Evolutionary conservation across 2,888 invertebrate species (phyloP), one percentile per base, ranked within the genome.

Genomic region (Zele albiditarsus): DNA sequence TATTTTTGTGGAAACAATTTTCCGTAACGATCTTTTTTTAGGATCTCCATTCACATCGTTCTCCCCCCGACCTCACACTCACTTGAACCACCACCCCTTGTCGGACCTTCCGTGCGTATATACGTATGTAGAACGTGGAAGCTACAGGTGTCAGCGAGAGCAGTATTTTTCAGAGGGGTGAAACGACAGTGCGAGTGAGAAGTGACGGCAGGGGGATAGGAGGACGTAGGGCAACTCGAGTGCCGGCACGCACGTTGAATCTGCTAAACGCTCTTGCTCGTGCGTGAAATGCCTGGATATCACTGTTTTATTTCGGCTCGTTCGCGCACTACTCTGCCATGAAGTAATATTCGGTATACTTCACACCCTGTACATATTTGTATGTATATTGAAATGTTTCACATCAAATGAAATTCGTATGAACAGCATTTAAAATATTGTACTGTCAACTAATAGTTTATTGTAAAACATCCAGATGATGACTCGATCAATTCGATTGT

Each of bases 231-330:
- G 77, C 77, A 77, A 77, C 82, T 81, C 81, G 84, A 86, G 85
- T 85, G 84, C 84, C 84, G 85, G 89, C 87, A 88, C 89, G 89
- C 88, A 88, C 88, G 88, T 84, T 89, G 89, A 89, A 89, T 89
- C 87, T 85, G 87, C 86, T 89, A 89, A 89, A 88, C 88, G 89
- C 82, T 88, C 83, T 82, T 86, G 84, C 88, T 89, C 89, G 89
- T 89, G 89, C 89, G 88, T 89, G 88, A 89, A 89, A 89, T 88
- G 88, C 88, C 85, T 88, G 85, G 88, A 89, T 89, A 89, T 89
- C 86, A 87, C 88, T 86, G 87, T 88, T 87, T 88, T 88, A 88
- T 89, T 88, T 88, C 85, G 83, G 81, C 84, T 84, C 84, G 85
- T 85, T 87, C 79, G 77, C 85, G 82, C 80, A 82, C 82, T 77